These are phyloP conservation scores for Amphiprion clarkii DNA, from an alignment of 2,797 vertebrate genomes.

Conservation along the genomic window DNA sequence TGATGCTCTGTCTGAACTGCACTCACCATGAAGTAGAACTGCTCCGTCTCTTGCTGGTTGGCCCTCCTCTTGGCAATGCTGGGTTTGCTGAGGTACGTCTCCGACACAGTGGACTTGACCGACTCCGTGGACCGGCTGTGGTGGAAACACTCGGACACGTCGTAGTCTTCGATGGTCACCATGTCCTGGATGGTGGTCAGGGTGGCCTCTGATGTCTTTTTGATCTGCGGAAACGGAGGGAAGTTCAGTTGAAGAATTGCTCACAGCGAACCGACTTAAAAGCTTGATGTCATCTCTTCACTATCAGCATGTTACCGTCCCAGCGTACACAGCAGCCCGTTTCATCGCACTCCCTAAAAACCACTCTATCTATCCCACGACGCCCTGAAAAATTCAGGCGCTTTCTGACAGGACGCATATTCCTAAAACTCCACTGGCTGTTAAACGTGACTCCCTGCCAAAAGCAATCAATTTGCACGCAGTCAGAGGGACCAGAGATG, in stretches of 20 bases:
- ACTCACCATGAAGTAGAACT: slow-evolving; percentile 98
- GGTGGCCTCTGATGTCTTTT: slow-evolving; percentile 98
- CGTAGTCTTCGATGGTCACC: slow-evolving; percentile 98
- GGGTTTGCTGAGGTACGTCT: slow-evolving; percentile 98
- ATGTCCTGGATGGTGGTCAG: slow-evolving; percentile 98
- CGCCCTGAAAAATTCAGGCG: slow-evolving; percentile 40
- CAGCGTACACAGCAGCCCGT: slow-evolving; percentile 2
- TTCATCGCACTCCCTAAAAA: slow-evolving; percentile 38
- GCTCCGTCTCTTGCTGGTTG: slow-evolving; percentile 98
- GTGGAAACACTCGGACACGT: slow-evolving; percentile 98
- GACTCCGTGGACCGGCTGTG: slow-evolving; percentile 98
- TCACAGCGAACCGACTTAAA: slow-evolving; percentile 24
- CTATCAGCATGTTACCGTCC: background rate
- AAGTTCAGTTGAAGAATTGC: background rate
- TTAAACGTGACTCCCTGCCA: slow-evolving; percentile 56
- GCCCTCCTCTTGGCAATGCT: slow-evolving; percentile 98
- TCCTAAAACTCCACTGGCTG: slow-evolving; percentile 44
- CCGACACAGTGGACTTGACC: slow-evolving; percentile 96
- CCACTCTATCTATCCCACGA: slow-evolving; percentile 2
- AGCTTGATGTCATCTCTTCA: slow-evolving; percentile 20
- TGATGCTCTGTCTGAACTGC: background rate
- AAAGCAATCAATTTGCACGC: slow-evolving; percentile 67
- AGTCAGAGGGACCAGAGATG: slow-evolving; percentile 53
- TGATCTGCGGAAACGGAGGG: slow-evolving; percentile 85
- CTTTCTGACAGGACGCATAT: slow-evolving; percentile 47